Base-by-base conservation (phyloP, 2,888 invertebrate genomes). In the Molanna angustata region DNA sequence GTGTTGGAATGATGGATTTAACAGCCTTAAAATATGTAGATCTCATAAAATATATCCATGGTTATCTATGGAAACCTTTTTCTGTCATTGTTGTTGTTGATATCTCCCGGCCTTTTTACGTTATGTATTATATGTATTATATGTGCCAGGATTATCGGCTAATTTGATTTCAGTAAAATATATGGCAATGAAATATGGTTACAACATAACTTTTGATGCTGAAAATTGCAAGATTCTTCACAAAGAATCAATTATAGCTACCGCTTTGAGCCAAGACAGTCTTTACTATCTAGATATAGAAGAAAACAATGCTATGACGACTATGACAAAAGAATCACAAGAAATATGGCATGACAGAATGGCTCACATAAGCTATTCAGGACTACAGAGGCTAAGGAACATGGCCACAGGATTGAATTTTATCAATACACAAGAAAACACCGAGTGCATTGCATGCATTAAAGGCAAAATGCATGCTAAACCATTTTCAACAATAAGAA, bases 391-490 rank as follows among this genome's bases (percentile, higher is more conserved):
- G 18, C 18, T 37, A 37, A 37, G 18, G 11, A n/a, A 7, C 3
- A 16, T 37, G 37, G 18, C 37, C 17, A 37, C 16, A 37, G 16
- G 37, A 3, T 6, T 37, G 3, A 16, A 37, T 37, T 37, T 37
- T 3, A 18, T 6, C 3, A 13, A 16, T 37, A 13, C 27, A 6
- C 27, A 37, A 16, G n/a, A n/a, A n/a, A n/a, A n/a, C n/a, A n/a
- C n/a, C n/a, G n/a, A n/a, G n/a, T n/a, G n/a, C n/a, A n/a, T n/a
- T n/a, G n/a, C n/a, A n/a, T 37, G 37, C 11, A 13, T 37, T 4
- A 37, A 37, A 37, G 37, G 37, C 3, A 37, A 37, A 37, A 37
- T 37, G 37, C 37, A 37, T 37, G 13, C 4, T 37, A n/a, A 3
- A 6, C 37, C 37, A 17, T 37, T 37, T 13, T n/a, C n/a, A n/a